Evolutionary conservation across 2,797 vertebrate genomes (phyloP), one percentile per base, ranked within the genome.

Genomic region (Anguilla megastoma): DNA sequence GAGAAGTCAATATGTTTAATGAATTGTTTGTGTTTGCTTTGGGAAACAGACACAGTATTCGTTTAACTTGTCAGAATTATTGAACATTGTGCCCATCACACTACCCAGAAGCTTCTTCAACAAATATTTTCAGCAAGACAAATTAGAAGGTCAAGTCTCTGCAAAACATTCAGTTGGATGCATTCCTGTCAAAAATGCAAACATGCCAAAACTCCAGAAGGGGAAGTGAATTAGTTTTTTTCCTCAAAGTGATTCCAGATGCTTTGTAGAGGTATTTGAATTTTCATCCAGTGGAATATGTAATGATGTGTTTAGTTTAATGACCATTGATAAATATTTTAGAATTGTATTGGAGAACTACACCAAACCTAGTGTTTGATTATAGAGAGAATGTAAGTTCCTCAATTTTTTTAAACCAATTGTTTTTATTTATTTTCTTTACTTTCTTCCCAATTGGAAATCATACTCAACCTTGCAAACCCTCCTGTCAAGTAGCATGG

Each of bases 11-110:
- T 79, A 41, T 41, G 74, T 79, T 79, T 79, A 41, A 79, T 79
- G 74, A 79, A 79, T 79, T 79, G 74, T 79, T 41, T 45, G 74
- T 79, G 74, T 79, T 79, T 79, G 74, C 74, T 6, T 79, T 45
- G 74, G 4, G 74, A 79, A 79, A 41, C 18, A 79, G 74, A 79
- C 33, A 24, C 16, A 36, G 74, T 24, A 21, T 36, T 21, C 36
- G 33, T 79, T 79, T 79, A 79, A 41, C 74, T 45, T 45, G 33
- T 79, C 74, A 45, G 36, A 45, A 79, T 21, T 79, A 79, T 79
- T 79, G 33, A 79, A 79, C 16, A 45, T 7, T 16, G 33, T 45
- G 74, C 33, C 74, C 36, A 41, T 79, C 74, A 79, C 36, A 79
- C 33, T 79, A 16, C 74, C 74, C 74, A 16, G 74, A 79, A 41